Base-by-base conservation (phyloP, 1,140 invertebrate species). In the Dysdera silvatica region DNA sequence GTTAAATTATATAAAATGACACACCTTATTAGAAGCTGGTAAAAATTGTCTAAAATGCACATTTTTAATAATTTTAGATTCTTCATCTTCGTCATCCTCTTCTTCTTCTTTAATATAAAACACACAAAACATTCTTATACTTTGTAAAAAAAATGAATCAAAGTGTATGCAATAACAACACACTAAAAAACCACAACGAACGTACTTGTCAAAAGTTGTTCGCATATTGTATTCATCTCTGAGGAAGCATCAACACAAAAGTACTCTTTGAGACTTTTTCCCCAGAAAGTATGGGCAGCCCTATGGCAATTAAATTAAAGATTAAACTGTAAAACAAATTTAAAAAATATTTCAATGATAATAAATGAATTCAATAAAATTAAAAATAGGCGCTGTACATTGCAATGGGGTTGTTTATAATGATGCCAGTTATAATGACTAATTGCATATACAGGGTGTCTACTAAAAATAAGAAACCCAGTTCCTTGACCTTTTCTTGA, bases 1-100 rank as follows among this genome's bases (percentile, higher is more conserved):
- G n/a, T n/a, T 29, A 59, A 54, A 45, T 66, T 55, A n/a, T 51
- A 60, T 61, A 8, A 32, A 40, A 8, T 49, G 5, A 68, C 72
- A 78, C 78, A 85, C 82, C 68, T 76, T 74, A 29, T 78, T 75
- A 4, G 80, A 75, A n/a, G 83, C 78, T 0, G 91, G 89, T 49
- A 92, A 74, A 78, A 88, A 94, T 72, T 93, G 87, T 63, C 88
- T 74, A 74, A 87, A 86, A 74, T 81, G 88, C 28, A 87, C 80
- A 29, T 82, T 81, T 70, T 80, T 81, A 24, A 82, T 67, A 4
- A 68, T 54, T 55, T 70, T 67, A 29, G 65, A 28, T 33, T 70
- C 65, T 68, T 82, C 81, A 43, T 82, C 81, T 43, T 79, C 78
- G 29, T 70, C 65, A 68, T 82, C 81, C 41, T 82, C 81, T 43